phyloP scores from a whole-genome alignment of 2,888 invertebrate genomes.

The Apamea crenata region DNA sequence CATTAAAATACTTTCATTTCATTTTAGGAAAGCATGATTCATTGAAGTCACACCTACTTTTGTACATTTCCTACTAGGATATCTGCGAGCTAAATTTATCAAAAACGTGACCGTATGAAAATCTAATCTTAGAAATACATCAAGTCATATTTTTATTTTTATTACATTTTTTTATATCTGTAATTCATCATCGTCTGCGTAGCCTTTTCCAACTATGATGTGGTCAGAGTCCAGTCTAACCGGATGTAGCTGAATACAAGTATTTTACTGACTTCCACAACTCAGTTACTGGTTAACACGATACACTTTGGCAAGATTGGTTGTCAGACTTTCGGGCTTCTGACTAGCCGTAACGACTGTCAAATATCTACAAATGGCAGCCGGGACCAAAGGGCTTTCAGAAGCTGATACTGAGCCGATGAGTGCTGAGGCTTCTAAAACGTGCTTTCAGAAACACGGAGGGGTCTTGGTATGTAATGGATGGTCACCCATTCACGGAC shows the following conservation, averaged over 20 bases:
- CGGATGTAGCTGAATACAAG: background rate
- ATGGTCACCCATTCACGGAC: background rate
- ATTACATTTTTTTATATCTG: background rate
- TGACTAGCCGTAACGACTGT: background rate
- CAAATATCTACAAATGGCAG: background rate
- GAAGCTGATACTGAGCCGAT: background rate
- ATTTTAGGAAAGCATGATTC: slow-evolving; percentile 36
- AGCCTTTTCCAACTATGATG: background rate
- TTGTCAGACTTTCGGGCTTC: no score
- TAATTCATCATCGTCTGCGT: background rate
- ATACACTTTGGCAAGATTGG: no score
- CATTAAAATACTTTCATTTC: background rate
- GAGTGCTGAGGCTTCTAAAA: background rate
- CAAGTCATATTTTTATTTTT: slow-evolving; percentile 27
- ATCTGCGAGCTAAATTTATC: slow-evolving; percentile 23
- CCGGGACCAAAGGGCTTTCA: background rate
- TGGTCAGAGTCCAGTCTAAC: background rate
- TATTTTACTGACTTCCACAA: background rate
- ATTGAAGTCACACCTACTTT: slow-evolving; percentile 42
- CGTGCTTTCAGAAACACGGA: background rate
- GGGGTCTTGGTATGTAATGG: background rate
- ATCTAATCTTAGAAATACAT: slow-evolving; percentile 42
- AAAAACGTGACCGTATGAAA: slow-evolving; percentile 31
- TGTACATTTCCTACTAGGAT: slow-evolving; percentile 9
- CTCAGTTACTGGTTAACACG: background rate